Evolutionary conservation across 2,888 invertebrate species (phyloP).

Genomic region (Acronicta psi): DNA sequence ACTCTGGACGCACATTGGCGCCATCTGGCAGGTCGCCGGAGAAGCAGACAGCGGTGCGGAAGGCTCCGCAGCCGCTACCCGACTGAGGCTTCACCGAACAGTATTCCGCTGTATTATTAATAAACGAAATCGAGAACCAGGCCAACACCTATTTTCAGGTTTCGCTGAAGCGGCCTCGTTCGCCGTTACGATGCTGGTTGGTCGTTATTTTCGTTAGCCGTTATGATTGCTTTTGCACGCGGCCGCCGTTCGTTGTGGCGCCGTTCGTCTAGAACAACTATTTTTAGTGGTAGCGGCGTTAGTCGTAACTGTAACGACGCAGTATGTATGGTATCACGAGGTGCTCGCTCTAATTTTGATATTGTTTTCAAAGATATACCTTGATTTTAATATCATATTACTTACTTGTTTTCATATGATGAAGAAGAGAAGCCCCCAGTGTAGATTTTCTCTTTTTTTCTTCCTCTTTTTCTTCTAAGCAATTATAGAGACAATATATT

Average conservation of each 20-base stretch:
- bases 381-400: not conserved
- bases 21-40: conserved; percentile 69
- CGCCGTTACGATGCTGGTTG: conserved; percentile 66
- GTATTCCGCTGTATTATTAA: conserved; percentile 62
- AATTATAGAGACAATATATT: no score
- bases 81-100: conserved; percentile 75
- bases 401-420: not conserved
- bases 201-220: conserved; percentile 80
- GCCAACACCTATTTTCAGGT: conserved; percentile 68
- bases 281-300: conserved; percentile 49
- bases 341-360: conserved; percentile 21
- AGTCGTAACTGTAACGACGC: conserved; percentile 49
- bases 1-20: conserved; percentile 59
- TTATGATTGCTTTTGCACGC: conserved; percentile 60
- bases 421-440: no score
- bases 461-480: no score
- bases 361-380: not conserved
- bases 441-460: no score
- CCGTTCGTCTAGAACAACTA: conserved; percentile 38
- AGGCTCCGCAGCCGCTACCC: conserved; percentile 75
- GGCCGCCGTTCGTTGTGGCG: conserved; percentile 66
- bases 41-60: conserved; percentile 63
- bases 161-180: conserved; percentile 64
- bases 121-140: conserved; percentile 64
- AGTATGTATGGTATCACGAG: conserved; percentile 9